Evolutionary conservation across 2,797 vertebrate species (phyloP).

Genomic region (Pangasius djambal): DNA sequence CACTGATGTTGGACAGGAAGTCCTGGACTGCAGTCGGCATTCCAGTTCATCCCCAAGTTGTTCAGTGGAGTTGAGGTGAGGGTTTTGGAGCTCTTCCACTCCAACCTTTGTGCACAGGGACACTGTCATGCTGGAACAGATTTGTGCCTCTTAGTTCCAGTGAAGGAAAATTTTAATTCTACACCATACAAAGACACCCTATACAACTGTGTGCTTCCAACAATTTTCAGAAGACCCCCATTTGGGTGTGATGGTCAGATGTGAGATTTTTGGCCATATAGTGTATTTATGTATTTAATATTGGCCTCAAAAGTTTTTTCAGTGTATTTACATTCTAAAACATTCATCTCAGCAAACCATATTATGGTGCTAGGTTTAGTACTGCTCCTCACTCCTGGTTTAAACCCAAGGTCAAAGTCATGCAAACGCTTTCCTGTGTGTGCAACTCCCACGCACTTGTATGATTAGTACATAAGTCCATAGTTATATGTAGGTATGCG

Average conservation of each 20-base stretch:
- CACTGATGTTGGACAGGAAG: not conserved
- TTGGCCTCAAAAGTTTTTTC: not conserved
- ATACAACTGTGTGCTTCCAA: not conserved
- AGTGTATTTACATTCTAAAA: not conserved
- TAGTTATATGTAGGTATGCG: not conserved
- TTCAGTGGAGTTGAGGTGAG: not conserved
- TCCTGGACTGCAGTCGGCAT: not conserved
- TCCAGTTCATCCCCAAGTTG: not conserved
- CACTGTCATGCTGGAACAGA: not conserved
- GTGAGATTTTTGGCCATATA: not conserved
- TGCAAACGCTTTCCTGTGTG: not conserved
- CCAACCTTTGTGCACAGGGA: not conserved
- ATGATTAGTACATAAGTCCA: not conserved
- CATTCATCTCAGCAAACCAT: not conserved
- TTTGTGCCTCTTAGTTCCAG: not conserved
- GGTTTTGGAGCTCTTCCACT: not conserved
- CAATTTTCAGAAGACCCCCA: not conserved
- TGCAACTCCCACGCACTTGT: not conserved
- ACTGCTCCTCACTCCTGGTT: not conserved
- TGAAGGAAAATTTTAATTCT: no score
- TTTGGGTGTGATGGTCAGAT: not conserved
- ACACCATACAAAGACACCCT: not conserved
- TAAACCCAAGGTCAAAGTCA: not conserved
- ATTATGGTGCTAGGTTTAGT: not conserved
- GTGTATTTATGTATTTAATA: not conserved